phyloP scores from a whole-genome alignment of 2,797 vertebrate genomes.

The Cyprinella venusta region DNA sequence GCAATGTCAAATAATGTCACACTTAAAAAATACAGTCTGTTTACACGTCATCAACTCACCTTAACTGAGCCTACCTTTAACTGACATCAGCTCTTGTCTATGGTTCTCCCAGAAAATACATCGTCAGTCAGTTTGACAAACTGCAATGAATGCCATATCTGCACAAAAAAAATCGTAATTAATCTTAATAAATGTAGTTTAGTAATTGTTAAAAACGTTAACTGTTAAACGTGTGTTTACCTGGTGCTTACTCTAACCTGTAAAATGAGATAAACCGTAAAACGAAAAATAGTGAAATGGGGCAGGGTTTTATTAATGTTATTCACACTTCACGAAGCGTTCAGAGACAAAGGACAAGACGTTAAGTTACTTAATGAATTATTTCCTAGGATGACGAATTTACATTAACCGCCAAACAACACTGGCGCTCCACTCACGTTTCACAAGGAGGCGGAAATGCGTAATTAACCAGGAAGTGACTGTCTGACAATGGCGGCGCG shows the following conservation, averaged over 20 bases:
- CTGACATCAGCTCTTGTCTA: background rate
- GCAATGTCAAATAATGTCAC: background rate
- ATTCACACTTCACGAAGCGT: background rate
- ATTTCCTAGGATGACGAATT: background rate
- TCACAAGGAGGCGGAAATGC: constrained; percentile 52
- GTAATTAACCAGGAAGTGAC: constrained; percentile 48
- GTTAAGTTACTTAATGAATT: no score
- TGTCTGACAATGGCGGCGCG: constrained; percentile 76
- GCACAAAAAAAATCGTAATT: background rate
- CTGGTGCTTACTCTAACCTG: background rate
- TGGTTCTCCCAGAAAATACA: background rate
- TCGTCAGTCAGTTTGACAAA: background rate
- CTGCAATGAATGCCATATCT: background rate
- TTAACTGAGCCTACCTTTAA: background rate
- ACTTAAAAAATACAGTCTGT: background rate
- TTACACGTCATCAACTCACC: background rate
- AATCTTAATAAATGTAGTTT: background rate
- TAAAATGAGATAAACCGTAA: background rate
- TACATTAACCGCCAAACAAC: background rate
- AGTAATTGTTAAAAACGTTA: background rate
- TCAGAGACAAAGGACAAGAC: background rate
- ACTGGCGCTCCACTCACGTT: constrained; percentile 51
- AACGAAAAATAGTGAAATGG: background rate
- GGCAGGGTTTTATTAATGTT: background rate
- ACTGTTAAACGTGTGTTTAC: no score